Conservation (phyloP, 2,888 invertebrate genomes). For the Tuberolachnus salignus region DNA sequence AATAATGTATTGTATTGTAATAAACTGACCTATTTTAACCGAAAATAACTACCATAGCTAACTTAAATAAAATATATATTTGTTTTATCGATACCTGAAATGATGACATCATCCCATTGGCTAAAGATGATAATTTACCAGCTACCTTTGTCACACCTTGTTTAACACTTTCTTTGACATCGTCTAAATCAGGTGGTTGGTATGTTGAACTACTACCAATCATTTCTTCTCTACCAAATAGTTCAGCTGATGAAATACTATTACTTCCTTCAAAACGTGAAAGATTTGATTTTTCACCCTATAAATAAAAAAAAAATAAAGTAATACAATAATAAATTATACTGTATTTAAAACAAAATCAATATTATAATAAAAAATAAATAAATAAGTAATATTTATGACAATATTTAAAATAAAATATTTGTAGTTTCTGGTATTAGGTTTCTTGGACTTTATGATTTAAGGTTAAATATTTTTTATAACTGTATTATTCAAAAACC, state of each 20-base stretch:
- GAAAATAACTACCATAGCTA: background rate
- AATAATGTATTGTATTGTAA: background rate
- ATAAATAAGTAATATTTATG: too few relatives aligned
- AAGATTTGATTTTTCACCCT: slow-evolving; percentile 61
- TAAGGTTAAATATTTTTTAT: too few relatives aligned
- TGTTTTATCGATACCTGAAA: slow-evolving; percentile 72
- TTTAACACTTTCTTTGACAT: slow-evolving; percentile 95
- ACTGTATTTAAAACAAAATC: background rate
- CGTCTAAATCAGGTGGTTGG: slow-evolving; percentile 78
- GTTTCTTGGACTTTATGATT: too few relatives aligned
- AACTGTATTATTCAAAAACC: too few relatives aligned
- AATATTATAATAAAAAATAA: background rate
- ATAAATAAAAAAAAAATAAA: slow-evolving; percentile 14
- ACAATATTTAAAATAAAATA: too few relatives aligned
- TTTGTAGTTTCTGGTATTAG: too few relatives aligned
- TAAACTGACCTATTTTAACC: too few relatives aligned
- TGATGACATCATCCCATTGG: slow-evolving; percentile 91
- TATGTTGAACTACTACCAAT: slow-evolving; percentile 59
- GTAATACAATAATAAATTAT: too few relatives aligned
- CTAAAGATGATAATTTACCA: slow-evolving; percentile 91
- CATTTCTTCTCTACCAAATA: slow-evolving; percentile 74
- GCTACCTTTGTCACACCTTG: slow-evolving; percentile 97
- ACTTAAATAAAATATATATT: background rate
- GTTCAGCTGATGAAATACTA: slow-evolving; percentile 95
- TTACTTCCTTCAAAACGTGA: slow-evolving; percentile 89